These are phyloP conservation scores for Spodoptera littoralis DNA, from an alignment of 2,888 invertebrate species.

Conservation along the genomic window DNA sequence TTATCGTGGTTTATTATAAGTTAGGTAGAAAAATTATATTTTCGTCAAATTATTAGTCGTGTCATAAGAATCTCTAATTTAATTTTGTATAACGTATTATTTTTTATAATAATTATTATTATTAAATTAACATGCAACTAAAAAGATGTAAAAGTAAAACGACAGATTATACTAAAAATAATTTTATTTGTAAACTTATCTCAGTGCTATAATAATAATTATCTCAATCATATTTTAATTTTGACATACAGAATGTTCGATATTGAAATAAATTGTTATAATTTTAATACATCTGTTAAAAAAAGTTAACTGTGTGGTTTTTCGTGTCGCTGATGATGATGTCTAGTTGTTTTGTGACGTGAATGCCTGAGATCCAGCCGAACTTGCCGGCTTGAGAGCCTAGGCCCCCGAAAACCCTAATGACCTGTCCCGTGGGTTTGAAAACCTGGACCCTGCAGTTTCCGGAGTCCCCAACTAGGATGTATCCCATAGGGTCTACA, in stretches of 20 bases:
- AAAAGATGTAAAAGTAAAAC: constrained; percentile 29
- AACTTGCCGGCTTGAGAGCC: constrained; percentile 86
- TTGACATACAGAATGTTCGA: constrained; percentile 61
- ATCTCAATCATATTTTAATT: constrained; percentile 51
- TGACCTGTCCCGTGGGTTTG: constrained; percentile 91
- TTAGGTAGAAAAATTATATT: constrained; percentile 42
- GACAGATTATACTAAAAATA: constrained; percentile 39
- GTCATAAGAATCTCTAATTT: constrained; percentile 54
- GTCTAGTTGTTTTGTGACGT: constrained; percentile 89
- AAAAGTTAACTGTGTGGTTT: constrained; percentile 84
- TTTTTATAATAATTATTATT: not conserved
- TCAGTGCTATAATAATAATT: constrained; percentile 65
- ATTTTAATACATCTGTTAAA: constrained; percentile 67
- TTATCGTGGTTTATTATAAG: constrained; percentile 28
- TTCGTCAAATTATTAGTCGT: constrained; percentile 43
- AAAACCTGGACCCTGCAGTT: constrained; percentile 94
- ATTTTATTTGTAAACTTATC: constrained; percentile 57
- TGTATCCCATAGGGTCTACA: constrained; percentile 92
- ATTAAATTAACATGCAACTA: constrained; percentile 14
- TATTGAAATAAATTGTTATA: constrained; percentile 75
- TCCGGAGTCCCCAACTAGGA: constrained; percentile 94
- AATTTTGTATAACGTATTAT: constrained; percentile 42
- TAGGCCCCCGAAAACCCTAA: constrained; percentile 90
- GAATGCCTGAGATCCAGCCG: constrained; percentile 92
- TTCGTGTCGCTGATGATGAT: constrained; percentile 90